Evolutionary conservation across 2,797 vertebrate genomes (phyloP).

Genomic region (Scolopax rusticola): DNA sequence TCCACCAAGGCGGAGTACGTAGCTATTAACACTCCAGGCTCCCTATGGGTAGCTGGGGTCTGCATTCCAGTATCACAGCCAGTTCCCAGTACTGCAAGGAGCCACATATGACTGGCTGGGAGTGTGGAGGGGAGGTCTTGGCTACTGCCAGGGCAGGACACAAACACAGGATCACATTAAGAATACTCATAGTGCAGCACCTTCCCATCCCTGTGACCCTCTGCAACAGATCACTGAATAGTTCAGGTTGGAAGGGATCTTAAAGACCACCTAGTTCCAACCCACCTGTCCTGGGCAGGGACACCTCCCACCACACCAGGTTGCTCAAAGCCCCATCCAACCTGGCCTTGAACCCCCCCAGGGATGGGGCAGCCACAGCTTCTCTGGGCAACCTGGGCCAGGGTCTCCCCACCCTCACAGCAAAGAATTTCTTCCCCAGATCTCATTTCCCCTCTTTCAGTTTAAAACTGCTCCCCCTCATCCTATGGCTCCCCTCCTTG

Average conservation of each 20-base stretch:
- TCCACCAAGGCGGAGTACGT: background rate
- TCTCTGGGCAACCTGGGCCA: background rate
- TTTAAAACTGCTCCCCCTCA: background rate
- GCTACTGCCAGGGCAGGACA: background rate
- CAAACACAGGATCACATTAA: rapidly evolving
- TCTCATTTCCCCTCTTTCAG: background rate
- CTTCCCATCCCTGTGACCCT: background rate
- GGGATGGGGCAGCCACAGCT: background rate
- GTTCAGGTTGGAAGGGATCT: background rate
- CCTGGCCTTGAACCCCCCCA: background rate
- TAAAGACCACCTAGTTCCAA: rapidly evolving
- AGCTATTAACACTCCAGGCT: background rate
- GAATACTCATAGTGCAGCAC: background rate
- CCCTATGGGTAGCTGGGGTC: rapidly evolving
- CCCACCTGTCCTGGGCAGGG: background rate
- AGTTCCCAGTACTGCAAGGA: rapidly evolving
- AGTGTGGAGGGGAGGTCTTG: rapidly evolving
- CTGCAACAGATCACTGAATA: rapidly evolving
- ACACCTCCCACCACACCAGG: background rate
- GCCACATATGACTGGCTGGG: background rate
- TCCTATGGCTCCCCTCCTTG: background rate
- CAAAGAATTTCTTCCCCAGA: background rate
- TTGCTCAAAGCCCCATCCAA: background rate
- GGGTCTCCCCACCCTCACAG: background rate
- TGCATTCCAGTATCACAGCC: background rate